Evolutionary conservation across 2,797 vertebrate genomes (phyloP).

Genomic region (Oreonectes daqikongensis): DNA sequence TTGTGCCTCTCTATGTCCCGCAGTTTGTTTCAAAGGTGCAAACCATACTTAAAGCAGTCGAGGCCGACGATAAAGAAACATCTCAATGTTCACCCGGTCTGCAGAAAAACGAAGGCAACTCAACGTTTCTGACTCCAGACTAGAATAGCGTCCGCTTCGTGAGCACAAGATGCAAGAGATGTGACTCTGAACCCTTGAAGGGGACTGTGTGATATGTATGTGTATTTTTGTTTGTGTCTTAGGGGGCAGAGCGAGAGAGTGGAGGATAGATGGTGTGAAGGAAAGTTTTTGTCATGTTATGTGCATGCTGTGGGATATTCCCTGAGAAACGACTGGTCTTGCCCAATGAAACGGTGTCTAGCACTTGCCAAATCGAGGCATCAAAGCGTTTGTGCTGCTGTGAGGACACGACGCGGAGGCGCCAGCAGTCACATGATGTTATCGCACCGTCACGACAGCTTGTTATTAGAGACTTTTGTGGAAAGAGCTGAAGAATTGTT

Average conservation of each 20-base stretch:
- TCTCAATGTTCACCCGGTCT: conserved; percentile 3
- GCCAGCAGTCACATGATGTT: conserved; percentile 34
- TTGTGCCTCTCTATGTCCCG: too few relatives aligned
- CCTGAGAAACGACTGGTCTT: conserved; percentile 29
- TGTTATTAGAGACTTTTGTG: conserved; percentile 43
- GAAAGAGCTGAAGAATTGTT: background rate
- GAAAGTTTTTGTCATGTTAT: conserved; percentile 1
- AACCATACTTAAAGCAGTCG: conserved; percentile 28
- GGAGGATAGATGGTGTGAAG: conserved; percentile 3
- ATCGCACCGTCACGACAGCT: conserved; percentile 27
- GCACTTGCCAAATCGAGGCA: conserved; percentile 39
- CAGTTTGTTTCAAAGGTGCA: conserved; percentile 16
- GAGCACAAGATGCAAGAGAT: conserved; percentile 11
- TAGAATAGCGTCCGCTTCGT: conserved; percentile 2
- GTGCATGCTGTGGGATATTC: conserved; percentile 28
- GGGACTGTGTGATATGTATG: conserved; percentile 22
- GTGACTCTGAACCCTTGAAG: conserved; percentile 24
- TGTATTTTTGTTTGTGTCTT: conserved; percentile 37
- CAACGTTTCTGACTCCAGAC: background rate
- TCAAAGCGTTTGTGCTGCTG: conserved; percentile 38
- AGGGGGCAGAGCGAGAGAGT: conserved; percentile 17
- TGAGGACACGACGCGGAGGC: conserved; percentile 33
- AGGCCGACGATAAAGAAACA: conserved; percentile 17
- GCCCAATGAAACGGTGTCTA: conserved; percentile 38
- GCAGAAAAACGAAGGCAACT: background rate